Conservation (phyloP, 2,113 vertebrate genomes). For the Diadophis punctatus region DNA sequence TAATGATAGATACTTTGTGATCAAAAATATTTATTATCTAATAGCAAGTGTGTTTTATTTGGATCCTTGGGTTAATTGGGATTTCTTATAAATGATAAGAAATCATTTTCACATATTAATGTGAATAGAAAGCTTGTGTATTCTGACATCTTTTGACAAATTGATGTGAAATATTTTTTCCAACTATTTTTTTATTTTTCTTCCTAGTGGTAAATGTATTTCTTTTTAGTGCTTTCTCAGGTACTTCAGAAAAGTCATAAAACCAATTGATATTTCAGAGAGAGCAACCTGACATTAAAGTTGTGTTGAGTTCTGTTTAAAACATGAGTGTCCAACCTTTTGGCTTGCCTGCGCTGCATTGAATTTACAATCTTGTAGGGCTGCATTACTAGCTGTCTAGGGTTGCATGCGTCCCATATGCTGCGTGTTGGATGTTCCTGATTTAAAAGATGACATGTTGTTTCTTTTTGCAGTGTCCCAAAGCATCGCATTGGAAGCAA, state of each 20-base stretch:
- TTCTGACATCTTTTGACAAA: not conserved
- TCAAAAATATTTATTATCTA: not conserved
- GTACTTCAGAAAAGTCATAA: not conserved
- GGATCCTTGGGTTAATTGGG: not conserved
- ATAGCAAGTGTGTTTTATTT: not conserved
- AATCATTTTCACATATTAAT: not conserved
- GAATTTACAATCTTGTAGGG: not conserved
- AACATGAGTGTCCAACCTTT: not conserved
- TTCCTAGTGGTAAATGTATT: not conserved
- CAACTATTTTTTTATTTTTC: not conserved
- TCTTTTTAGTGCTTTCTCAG: not conserved
- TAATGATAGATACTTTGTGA: not conserved
- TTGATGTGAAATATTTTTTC: not conserved
- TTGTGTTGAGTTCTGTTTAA: not conserved
- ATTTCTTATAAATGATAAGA: not conserved
- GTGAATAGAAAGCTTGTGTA: not conserved
- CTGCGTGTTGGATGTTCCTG: not conserved
- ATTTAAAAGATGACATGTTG: slow-evolving; percentile 5
- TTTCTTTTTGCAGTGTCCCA: slow-evolving; percentile 63
- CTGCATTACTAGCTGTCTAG: not conserved
- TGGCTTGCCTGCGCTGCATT: not conserved
- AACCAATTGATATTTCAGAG: not conserved
- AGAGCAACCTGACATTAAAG: not conserved
- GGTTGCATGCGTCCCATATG: not conserved
- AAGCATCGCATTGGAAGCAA: slow-evolving; percentile 95